Base-by-base conservation (phyloP, 2,888 invertebrate species). In the Erynnis tages region DNA sequence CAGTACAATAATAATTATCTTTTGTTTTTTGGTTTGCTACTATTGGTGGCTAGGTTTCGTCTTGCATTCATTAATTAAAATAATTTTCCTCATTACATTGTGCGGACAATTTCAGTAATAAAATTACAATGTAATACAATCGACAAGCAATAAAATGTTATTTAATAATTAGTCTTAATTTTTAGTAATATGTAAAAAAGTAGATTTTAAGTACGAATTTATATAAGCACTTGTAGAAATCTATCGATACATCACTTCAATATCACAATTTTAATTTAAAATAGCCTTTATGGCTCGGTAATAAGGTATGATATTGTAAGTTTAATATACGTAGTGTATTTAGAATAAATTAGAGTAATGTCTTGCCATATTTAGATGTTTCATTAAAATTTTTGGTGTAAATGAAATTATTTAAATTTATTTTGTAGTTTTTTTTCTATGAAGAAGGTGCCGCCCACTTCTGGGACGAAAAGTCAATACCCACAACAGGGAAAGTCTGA, bases 301-400 rank as follows among this genome's bases (percentile, higher is more conserved):
- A 14, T 48, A 48, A 40, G 21, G 23, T n/a, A 14, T 21, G 16
- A 10, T 19, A 19, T 43, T 17, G 19, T 48, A 45, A 38, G 37
- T 25, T 32, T 46, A 40, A 25, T 46, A 6, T 50, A 27, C 17
- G 45, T 52, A 52, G 44, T 27, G 13, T 30, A 35, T 19, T 25
- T 30, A 34, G 41, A 14, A 6, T 44, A 37, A 27, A 35, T 29
- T 45, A 53, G 40, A 8, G 11, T 43, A 45, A 46, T 37, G 40
- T 60, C 59, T 57, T 57, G 58, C 56, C 59, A 59, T 59, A 56
- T 56, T 48, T 53, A 45, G 53, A 37, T 53, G 49, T 49, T 53
- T 57, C 53, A 54, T 37, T 56, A 6, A 40, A 44, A 49, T 46
- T 55, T 52, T 45, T 23, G 41, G 14, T 54, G 19, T 41, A 38